Evolutionary conservation across 1,140 invertebrate species (phyloP), one percentile per base, ranked within the genome.

Genomic region (Pemphigus obesinymphae): DNA sequence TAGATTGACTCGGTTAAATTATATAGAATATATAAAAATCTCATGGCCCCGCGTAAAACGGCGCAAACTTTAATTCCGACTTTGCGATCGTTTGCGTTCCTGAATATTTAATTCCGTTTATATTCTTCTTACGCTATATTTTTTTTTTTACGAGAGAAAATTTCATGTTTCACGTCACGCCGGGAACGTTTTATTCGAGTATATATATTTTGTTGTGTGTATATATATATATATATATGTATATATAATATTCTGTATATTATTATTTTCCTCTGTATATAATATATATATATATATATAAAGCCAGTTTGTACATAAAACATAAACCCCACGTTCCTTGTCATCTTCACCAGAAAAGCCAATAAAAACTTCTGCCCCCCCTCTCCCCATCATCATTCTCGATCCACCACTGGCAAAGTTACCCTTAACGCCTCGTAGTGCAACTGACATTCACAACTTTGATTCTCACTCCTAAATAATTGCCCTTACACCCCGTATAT

Each of bases 161-260:
- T 78, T 78, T 26, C 53, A 40, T 58, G 40, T 70, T 40, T 40
- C 5, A 70, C 37, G 34, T 78, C 50, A 34, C 31, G 20, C 17
- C 45, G 13, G 45, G 29, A 75, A 55, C 73, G 17, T 58, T 78
- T 78, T 78, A 78, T 55, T 78, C n/a, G n/a, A n/a, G n/a, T n/a
- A n/a, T n/a, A n/a, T n/a, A n/a, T n/a, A n/a, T n/a, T n/a, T n/a
- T n/a, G n/a, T n/a, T n/a, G n/a, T n/a, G n/a, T n/a, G n/a, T n/a
- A n/a, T n/a, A 37, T 50, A 45, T 29, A 61, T 61, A 61, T 61
- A 61, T 26, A 50, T 50, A 17, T 55, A 29, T n/a, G n/a, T n/a
- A n/a, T n/a, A n/a, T n/a, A n/a, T 20, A 17, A 37, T 66, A 66
- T n/a, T 37, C 5, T 43, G n/a, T 43, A 43, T 70, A 43, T 43